Evolutionary conservation across 92 coral and sea anemone genomes (phyloP).

Genomic region (Chrysogorgia sp.): DNA sequence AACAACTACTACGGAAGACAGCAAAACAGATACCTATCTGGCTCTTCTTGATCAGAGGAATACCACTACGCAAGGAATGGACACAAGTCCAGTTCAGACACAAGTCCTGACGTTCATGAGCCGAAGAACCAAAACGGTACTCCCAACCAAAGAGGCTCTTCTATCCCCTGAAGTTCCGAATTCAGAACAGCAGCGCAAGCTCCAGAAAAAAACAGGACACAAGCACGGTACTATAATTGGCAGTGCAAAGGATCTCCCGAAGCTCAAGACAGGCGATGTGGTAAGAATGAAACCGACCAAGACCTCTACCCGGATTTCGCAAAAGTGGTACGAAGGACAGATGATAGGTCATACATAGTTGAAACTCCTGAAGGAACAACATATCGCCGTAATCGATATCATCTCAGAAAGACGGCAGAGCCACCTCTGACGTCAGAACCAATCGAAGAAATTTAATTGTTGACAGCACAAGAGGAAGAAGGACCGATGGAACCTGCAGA

Average conservation of each 20-base stretch:
- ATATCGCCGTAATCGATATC: too few relatives aligned
- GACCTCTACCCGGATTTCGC: neutral
- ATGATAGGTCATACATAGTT: too few relatives aligned
- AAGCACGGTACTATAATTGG: constrained; percentile 27
- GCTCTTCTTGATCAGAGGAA: constrained; percentile 28
- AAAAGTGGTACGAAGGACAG: too few relatives aligned
- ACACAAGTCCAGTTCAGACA: constrained; percentile 15
- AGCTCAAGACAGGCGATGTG: constrained; percentile 15
- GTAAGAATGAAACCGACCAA: constrained; percentile 7
- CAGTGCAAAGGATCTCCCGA: constrained; percentile 7
- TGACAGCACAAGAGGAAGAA: too few relatives aligned
- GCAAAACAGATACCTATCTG: constrained; percentile 12
- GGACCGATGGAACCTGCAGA: too few relatives aligned
- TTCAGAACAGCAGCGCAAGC: constrained; percentile 12
- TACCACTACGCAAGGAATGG: constrained; percentile 27
- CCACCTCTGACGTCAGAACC: too few relatives aligned
- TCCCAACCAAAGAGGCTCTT: constrained; percentile 10
- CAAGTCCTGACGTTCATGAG: constrained; percentile 15
- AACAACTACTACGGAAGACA: constrained; percentile 44
- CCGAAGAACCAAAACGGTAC: constrained; percentile 12
- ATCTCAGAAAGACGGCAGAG: too few relatives aligned
- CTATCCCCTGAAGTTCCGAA: constrained; percentile 1
- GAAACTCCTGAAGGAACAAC: too few relatives aligned
- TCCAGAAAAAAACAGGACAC: neutral
- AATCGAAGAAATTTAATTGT: too few relatives aligned